Base-by-base conservation (phyloP, 2,797 vertebrate genomes). In the Triplophysa bombifrons region DNA sequence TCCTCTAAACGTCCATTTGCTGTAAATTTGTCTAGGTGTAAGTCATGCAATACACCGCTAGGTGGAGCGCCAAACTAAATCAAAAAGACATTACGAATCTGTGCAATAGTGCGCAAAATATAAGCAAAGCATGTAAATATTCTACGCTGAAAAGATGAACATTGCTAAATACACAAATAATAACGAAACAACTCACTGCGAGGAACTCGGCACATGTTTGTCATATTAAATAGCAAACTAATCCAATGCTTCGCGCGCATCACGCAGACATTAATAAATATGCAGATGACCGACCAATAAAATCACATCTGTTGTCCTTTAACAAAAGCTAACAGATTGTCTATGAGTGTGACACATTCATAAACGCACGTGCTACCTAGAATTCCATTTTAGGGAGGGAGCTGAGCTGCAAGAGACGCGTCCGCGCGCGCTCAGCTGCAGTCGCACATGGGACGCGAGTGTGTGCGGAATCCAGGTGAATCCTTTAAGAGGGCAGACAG, bases 361-460 rank as follows among this genome's bases (percentile, higher is more conserved):
- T 19, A 30, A 30, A 66, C 20, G 60, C 77, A 64, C 53, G 67
- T 64, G 72, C 72, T 74, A 48, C 76, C 72, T 79, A 70, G 48
- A 80, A 83, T 83, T 71, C 70, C 74, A 82, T 82, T 85, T 80
- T 71, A 63, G 84, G 81, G 78, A 85, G 81, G 84, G 66, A 74
- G 51, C 78, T 44, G 66, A 74, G 51, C 78, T 30, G 74, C 63
- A 69, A 74, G 72, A 50, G 74, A 68, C 61, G 71, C 17, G 51
- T 53, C 71, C 67, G n/a, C n/a, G n/a, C 55, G 22, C 72, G 63
- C 67, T 17, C 69, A 34, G 65, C 53, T 27, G 76, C 69, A 53
- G 71, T 68, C 63, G 34, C 77, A 46, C 79, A 70, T 30, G 72
- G 55, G 34, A 34, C 63, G 64, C 71, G 70, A 38, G 48, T 38